Evolutionary conservation across 2,797 vertebrate species (phyloP), one percentile per base, ranked within the genome.

Genomic region (Cynodonichthys magdalenae): DNA sequence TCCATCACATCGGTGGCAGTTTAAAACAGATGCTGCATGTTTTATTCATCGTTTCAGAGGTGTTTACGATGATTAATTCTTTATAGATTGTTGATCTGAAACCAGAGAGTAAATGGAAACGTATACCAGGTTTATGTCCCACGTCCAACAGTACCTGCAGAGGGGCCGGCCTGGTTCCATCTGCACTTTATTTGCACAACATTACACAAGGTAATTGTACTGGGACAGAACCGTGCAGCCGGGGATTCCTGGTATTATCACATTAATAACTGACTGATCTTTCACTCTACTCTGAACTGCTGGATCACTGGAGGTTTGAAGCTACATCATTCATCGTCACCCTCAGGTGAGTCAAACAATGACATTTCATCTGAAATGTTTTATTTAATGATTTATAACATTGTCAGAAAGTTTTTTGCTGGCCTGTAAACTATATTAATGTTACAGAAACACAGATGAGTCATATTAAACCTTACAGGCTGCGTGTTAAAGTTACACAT

Each of bases 251-350:
- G 34, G 36, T 12, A 14, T 39, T 12, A 12, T 39, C 42, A 41
- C 51, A 46, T 63, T 54, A 47, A 63, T 55, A 60, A 66, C 41
- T 36, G 36, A 39, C 36, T 12, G 3, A 14, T 39, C 36, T 51
- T 70, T 71, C 47, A 62, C 46, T 69, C 54, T 71, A 12, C 83
- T 81, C 10, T 39, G 36, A 39, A 92, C 69, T 93, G 92, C 15
- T 4, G 14, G 90, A 91, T 90, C 94, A 93, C 69, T 91, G 90
- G 91, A 89, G 92, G 68, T 94, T 94, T 90, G 85, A 92, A 81
- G 93, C 89, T 92, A 90, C 73, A 95, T 94, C 93, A 94, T 57
- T 92, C 88, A 17, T 93, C 92, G 65, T 94, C 93, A 63, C 84
- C 94, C 70, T 88, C 93, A 57, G 78, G 93, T 95, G 90, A 95